These are phyloP conservation scores for Listronotus bonariensis DNA, from an alignment of 1,140 invertebrate genomes.

Conservation along the genomic window DNA sequence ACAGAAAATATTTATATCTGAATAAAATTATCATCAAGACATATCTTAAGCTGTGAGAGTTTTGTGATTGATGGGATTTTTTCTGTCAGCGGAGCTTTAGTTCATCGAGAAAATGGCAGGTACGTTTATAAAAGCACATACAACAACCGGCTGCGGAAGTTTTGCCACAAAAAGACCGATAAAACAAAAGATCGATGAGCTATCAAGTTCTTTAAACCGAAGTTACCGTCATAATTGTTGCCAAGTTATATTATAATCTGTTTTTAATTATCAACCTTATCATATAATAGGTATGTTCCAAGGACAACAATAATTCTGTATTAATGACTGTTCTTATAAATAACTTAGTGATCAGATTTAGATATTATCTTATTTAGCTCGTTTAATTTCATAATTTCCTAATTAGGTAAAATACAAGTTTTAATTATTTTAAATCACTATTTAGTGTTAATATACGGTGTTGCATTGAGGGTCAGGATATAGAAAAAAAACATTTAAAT, in stretches of 20 bases:
- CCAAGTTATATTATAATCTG: neutral
- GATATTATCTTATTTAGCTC: too few species aligned
- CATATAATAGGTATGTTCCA: neutral
- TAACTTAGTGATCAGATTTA: neutral
- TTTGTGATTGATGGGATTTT: slow-evolving; percentile 21
- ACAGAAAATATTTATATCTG: slow-evolving; percentile 25
- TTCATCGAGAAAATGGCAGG: slow-evolving; percentile 5
- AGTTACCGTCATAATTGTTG: slow-evolving; percentile 7
- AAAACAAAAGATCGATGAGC: slow-evolving; percentile 25
- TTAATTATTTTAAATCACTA: too few species aligned
- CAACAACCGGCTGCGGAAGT: slow-evolving; percentile 21
- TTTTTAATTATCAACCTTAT: neutral
- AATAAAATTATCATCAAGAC: slow-evolving; percentile 20
- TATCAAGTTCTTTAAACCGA: slow-evolving; percentile 18
- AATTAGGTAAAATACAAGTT: too few species aligned
- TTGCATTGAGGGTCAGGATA: too few species aligned
- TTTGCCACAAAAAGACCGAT: slow-evolving; percentile 24
- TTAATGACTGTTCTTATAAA: slow-evolving; percentile 3
- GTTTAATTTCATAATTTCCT: too few species aligned
- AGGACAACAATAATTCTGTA: slow-evolving; percentile 2
- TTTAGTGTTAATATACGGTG: too few species aligned
- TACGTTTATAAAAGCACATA: slow-evolving; percentile 7
- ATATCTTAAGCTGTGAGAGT: slow-evolving; percentile 13
- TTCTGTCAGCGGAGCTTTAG: slow-evolving; percentile 21
- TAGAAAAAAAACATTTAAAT: too few species aligned